Base-by-base conservation (phyloP, 2,888 invertebrate species). In the Chrysodeixis includens region DNA sequence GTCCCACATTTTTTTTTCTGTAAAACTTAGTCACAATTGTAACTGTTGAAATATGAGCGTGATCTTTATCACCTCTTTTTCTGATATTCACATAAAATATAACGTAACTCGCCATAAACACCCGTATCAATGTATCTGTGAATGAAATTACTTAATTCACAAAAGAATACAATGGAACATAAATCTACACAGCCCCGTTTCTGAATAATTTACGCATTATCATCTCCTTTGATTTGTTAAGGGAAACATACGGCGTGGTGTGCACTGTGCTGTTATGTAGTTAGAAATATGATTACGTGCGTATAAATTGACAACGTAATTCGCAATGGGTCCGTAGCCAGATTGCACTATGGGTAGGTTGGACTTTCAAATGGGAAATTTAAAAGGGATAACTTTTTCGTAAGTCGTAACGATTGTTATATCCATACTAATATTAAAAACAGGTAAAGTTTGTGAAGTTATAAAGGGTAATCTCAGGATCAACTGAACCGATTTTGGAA, bases 91-190 rank as follows among this genome's bases (percentile, higher is more conserved):
- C 64, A 76, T 46, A 55, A 30, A 62, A 56, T 30, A 7, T 76
- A 64, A 76, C 68, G 64, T 62, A 53, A 67, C 58, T 49, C 8
- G 16, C 56, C 46, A 63, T 66, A 35, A 73, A 66, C 49, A 71
- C 62, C 56, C 26, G 59, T 74, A 74, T 74, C 73, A 71, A 66
- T 74, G 62, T 54, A 76, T 72, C 51, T 32, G 61, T 59, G 44
- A 57, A 60, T 5, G 57, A 62, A 56, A 53, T 69, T 52, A 53
- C 62, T 59, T 61, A 56, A 58, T 69, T 66, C 35, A 56, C 68
- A 57, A 60, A 57, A 57, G 30, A 56, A 49, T 49, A 76, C 79
- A 78, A 77, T 79, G 35, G 62, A 32, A 35, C 68, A 79, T 79
- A 52, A 63, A 61, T 71, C 35, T 54, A 44, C 44, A 52, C 22